A percentile compares a stretch with the other conserved stretches of the same genome.
Evolutionary conservation across 1,140 invertebrate genomes (phyloP).

Genomic region (Helicoverpa armigera): DNA sequence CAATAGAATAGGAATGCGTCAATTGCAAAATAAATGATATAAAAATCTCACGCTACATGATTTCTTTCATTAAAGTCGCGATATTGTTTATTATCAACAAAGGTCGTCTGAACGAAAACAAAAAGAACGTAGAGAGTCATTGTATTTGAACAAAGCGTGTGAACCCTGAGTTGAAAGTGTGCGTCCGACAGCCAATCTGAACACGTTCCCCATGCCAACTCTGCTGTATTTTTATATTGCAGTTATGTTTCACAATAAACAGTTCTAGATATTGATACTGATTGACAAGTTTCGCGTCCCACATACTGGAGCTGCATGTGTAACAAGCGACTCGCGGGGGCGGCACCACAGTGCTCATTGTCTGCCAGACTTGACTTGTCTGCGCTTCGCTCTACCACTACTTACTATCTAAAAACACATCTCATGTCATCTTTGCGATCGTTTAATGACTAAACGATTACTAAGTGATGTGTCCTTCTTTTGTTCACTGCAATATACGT

Average conservation of each 20-base stretch:
- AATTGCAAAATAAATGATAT: conserved; percentile 78
- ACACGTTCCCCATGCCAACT: conserved; percentile 44
- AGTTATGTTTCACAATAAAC: conserved; percentile 55
- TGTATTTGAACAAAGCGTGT: conserved; percentile 82
- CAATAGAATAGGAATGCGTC: conserved; percentile 64
- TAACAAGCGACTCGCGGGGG: conserved; percentile 55
- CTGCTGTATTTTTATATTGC: conserved; percentile 48
- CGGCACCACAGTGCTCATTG: conserved; percentile 48
- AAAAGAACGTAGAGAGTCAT: conserved; percentile 83
- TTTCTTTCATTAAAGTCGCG: conserved; percentile 82
- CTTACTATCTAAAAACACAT: background rate
- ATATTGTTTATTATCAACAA: conserved; percentile 85
- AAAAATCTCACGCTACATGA: conserved; percentile 83
- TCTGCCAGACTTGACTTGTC: conserved; percentile 44
- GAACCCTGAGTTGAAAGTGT: conserved; percentile 81
- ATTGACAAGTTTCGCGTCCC: conserved; percentile 51
- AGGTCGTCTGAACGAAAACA: conserved; percentile 85
- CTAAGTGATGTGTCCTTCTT: conserved; percentile 20
- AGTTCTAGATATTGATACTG: conserved; percentile 50
- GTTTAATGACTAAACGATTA: conserved; percentile 5
- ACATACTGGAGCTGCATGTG: conserved; percentile 51
- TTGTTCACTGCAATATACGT: background rate
- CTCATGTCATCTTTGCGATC: background rate
- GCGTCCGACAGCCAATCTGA: conserved; percentile 69
- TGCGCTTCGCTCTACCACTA: conserved; percentile 23